phyloP scores from a whole-genome alignment of 2,113 vertebrate species.

The Nycticorax nycticorax region DNA sequence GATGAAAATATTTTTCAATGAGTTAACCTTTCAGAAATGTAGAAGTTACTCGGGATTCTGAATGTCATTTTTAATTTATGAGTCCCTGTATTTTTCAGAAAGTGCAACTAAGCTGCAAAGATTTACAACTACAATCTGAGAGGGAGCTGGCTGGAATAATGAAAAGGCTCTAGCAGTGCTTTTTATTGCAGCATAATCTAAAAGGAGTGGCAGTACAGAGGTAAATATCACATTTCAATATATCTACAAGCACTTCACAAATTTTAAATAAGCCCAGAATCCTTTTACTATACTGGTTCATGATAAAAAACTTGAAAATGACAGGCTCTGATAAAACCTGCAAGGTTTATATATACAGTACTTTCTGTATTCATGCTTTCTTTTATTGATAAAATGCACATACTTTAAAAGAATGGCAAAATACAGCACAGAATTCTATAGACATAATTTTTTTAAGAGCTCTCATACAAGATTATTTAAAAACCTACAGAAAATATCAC shows the following conservation, averaged over 20 bases:
- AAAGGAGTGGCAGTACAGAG: neutral
- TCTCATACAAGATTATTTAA: neutral
- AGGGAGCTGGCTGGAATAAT: neutral
- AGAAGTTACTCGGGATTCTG: neutral
- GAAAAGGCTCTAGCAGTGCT: neutral
- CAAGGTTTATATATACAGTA: neutral
- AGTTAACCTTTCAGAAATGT: neutral
- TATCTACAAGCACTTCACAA: neutral
- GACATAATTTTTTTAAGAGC: neutral
- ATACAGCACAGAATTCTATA: neutral
- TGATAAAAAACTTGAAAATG: neutral
- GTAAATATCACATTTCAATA: neutral
- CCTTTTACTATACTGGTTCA: neutral
- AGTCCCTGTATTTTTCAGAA: neutral
- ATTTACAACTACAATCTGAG: neutral
- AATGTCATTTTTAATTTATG: neutral
- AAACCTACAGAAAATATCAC: neutral
- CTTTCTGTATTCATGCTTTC: neutral
- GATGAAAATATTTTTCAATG: neutral
- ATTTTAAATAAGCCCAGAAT: neutral
- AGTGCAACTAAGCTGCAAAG: neutral
- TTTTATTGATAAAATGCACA: neutral
- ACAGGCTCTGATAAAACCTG: neutral
- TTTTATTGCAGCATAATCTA: neutral
- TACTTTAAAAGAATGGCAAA: neutral